phyloP scores from a whole-genome alignment of 2,888 invertebrate genomes.

The Macrophya annulata region DNA sequence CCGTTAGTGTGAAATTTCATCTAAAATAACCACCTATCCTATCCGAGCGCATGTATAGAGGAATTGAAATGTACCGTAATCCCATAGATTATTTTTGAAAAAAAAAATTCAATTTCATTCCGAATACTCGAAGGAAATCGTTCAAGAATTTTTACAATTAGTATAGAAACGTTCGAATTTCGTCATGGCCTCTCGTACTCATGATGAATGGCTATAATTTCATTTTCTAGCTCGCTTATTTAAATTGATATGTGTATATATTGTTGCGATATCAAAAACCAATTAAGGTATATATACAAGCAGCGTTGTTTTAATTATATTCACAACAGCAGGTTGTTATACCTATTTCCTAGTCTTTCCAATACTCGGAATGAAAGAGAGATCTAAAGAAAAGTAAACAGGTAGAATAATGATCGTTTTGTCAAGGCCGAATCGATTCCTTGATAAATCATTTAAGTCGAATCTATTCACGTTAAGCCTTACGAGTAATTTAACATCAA shows the following conservation, averaged over 20 bases:
- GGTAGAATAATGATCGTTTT: too few species aligned
- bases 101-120: neutral
- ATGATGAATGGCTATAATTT: conserved; percentile 9
- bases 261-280: conserved; percentile 5
- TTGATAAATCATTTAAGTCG: conserved; percentile 10
- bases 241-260: neutral
- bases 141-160: too few species aligned
- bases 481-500: neutral
- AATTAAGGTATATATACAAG: neutral
- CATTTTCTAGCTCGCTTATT: neutral
- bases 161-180: too few species aligned
- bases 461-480: neutral
- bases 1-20: neutral
- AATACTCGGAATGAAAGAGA: neutral
- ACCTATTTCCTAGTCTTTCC: neutral
- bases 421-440: conserved; percentile 24
- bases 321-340: neutral
- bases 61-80: conserved; percentile 6
- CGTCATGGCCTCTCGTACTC: neutral
- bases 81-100: neutral
- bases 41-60: neutral
- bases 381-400: conserved; percentile 23
- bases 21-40: neutral
- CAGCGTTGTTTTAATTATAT: neutral
- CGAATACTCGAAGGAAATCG: too few species aligned